A percentile compares a stretch with the other conserved stretches of the same genome.
phyloP scores from a whole-genome alignment of 2,113 vertebrate species.

The Aegithalos caudatus region DNA sequence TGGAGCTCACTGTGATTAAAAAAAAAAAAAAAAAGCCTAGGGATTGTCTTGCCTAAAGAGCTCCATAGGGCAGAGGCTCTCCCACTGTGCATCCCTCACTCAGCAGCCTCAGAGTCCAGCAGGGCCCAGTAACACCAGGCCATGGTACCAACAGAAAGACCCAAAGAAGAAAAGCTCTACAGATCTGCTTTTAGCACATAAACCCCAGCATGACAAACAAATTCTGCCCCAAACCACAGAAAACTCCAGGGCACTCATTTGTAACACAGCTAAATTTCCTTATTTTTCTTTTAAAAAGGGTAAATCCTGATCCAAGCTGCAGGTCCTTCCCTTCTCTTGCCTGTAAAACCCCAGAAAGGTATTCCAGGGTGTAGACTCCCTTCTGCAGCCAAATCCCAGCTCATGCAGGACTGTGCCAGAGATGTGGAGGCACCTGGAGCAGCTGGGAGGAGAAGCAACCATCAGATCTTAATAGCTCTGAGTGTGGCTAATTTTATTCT shows the following conservation, averaged over 20 bases:
- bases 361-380: not conserved
- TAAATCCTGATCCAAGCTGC: not conserved
- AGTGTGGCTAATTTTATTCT: slow-evolving; percentile 19
- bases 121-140: not conserved
- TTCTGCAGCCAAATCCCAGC: not conserved
- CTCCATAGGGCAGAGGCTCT: not conserved
- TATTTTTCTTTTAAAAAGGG: not conserved
- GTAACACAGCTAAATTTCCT: not conserved
- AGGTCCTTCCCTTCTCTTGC: not conserved
- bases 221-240: not conserved
- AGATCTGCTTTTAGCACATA: not conserved
- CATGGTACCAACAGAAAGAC: not conserved
- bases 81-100: not conserved
- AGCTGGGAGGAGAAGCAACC: not conserved
- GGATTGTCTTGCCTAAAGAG: not conserved
- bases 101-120: not conserved
- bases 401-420: not conserved
- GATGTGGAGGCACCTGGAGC: not conserved
- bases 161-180: not conserved
- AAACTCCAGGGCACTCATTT: not conserved
- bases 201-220: not conserved
- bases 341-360: not conserved
- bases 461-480: not conserved
- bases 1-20: not conserved
- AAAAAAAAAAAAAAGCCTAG: not conserved